Percentiles rank a stretch among this genome's conserved stretches.
These are phyloP conservation scores for Lophura swinhoii DNA, from an alignment of 2,797 vertebrate genomes.

Conservation along the genomic window DNA sequence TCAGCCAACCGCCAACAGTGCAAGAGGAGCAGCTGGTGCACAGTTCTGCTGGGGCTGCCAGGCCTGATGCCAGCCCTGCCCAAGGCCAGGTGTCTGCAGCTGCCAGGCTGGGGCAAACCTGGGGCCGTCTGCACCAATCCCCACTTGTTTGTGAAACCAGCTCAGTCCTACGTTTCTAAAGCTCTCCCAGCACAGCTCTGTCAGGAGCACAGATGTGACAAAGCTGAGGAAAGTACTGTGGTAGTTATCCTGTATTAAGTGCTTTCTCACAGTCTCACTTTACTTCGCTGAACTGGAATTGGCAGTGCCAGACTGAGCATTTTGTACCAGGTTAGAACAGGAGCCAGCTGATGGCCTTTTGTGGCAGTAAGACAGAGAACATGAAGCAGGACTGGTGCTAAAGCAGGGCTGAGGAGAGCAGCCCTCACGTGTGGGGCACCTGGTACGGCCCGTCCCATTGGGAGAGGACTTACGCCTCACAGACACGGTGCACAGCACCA, in stretches of 20 bases:
- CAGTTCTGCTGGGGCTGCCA: neutral
- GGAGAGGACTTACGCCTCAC: neutral
- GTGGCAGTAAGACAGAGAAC: neutral
- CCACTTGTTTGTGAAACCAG: fast-evolving
- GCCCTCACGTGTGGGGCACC: neutral
- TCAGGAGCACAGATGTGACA: fast-evolving
- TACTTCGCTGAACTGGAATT: neutral
- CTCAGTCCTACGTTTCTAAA: fast-evolving
- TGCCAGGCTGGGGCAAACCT: fast-evolving
- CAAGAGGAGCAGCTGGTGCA: neutral
- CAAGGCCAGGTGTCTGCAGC: fast-evolving
- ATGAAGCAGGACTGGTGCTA: neutral
- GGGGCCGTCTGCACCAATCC: neutral
- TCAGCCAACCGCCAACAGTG: fast-evolving
- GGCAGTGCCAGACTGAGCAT: neutral
- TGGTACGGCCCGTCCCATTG: neutral
- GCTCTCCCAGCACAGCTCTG: fast-evolving
- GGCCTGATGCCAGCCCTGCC: fast-evolving
- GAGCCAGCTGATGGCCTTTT: neutral
- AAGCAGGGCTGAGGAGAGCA: neutral
- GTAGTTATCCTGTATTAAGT: neutral
- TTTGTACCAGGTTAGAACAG: neutral
- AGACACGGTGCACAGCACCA: neutral
- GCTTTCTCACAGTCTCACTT: neutral
- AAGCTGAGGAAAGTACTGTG: neutral